Base-by-base conservation (phyloP, 2,113 vertebrate species). In the Brienomyrus brachyistius region DNA sequence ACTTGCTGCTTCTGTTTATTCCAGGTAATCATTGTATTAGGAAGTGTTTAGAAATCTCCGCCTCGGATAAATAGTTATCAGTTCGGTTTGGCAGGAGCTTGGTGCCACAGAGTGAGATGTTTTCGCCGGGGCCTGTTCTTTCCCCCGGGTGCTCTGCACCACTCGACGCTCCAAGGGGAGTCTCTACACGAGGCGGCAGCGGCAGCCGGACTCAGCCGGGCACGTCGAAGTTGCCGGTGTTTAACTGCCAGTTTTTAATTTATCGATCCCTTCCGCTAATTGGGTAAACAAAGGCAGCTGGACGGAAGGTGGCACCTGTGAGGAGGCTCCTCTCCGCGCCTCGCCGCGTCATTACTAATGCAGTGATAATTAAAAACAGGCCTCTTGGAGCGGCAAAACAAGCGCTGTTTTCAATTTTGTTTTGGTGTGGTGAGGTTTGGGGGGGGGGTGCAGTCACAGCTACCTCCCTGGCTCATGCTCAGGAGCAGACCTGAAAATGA, bases 291-390 rank as follows among this genome's bases (percentile, higher is more conserved):
- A 85, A 88, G 89, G 21, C 59, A 86, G 89, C 66, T 11, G 83
- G 89, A 91, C 88, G 35, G 91, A 70, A 91, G 91, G 91, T 94
- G 90, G 90, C 93, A 95, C 93, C 94, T 93, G 93, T 62, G 89
- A 89, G 87, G 84, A 43, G 47, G 89, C 90, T 90, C 91, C 90
- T 92, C 85, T 91, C 40, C 15, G n/a, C 74, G 40, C 80, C 91
- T 92, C 70, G 11, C 88, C 92, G 92, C 86, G 90, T 92, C 91
- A 92, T 91, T 93, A 93, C 92, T 94, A 94, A 95, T 94, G 93
- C 92, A 91, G 94, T 89, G 93, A 94, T 95, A 93, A 95, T 95
- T 95, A 94, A 91, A 95, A 93, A 93, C 89, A 91, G 91, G 90
- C 89, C 87, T 70, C 88, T 89, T 77, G 89, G 91, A 93, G 93